Evolutionary conservation across 2,888 invertebrate species (phyloP).

Genomic region (Drosophila hamatofila): DNA sequence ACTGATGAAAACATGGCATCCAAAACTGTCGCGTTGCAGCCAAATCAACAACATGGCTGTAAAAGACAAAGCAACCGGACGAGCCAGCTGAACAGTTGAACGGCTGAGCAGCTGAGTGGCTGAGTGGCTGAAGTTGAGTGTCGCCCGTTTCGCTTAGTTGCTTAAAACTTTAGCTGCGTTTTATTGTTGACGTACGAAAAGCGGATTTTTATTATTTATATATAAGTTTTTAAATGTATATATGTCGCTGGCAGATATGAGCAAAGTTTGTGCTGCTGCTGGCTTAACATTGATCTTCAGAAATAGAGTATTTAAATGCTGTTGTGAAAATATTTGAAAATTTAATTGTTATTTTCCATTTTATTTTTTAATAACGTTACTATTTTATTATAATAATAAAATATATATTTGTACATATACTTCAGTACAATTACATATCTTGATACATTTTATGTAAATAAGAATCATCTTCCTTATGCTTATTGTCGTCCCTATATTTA

Average conservation of each 20-base stretch:
- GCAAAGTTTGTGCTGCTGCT: neutral
- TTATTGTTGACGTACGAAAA: constrained; percentile 39
- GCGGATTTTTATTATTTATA: constrained; percentile 21
- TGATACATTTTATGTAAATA: too few species aligned
- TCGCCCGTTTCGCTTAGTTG: constrained; percentile 31
- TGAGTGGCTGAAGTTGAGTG: constrained; percentile 20
- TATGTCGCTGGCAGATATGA: neutral
- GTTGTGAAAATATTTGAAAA: too few species aligned
- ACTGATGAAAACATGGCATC: constrained; percentile 64
- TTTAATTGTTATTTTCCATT: too few species aligned
- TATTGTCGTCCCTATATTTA: neutral
- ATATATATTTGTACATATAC: too few species aligned
- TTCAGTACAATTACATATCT: too few species aligned
- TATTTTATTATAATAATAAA: too few species aligned
- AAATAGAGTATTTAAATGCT: neutral
- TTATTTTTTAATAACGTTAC: too few species aligned
- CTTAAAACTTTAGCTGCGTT: constrained; percentile 52
- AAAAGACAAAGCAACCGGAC: constrained; percentile 43
- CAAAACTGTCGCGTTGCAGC: constrained; percentile 24
- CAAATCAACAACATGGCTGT: constrained; percentile 28
- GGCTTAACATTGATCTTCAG: neutral
- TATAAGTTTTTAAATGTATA: constrained; percentile 1
- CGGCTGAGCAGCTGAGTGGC: constrained; percentile 9
- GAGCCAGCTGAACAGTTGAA: neutral
- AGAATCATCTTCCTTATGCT: neutral